A percentile compares a stretch with the other conserved stretches of the same genome.
These are phyloP conservation scores for Enteromius anoplus DNA, from an alignment of 2,797 vertebrate species.

Conservation along the genomic window DNA sequence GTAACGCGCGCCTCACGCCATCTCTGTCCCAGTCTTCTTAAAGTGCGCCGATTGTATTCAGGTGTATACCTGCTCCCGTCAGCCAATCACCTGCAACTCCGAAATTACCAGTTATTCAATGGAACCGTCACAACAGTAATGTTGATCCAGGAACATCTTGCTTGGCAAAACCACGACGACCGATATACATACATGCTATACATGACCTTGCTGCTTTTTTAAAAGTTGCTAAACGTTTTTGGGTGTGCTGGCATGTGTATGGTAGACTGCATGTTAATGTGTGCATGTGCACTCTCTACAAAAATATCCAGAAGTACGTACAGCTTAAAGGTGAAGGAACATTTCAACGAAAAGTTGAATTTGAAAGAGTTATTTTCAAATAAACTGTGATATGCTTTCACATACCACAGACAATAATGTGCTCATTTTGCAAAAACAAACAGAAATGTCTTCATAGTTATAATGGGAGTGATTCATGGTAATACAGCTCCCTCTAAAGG, in stretches of 20 bases:
- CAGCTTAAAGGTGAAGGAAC: not conserved
- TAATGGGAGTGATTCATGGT: not conserved
- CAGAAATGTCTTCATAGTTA: not conserved
- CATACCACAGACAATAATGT: not conserved
- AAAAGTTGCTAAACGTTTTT: not conserved
- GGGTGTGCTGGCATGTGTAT: conserved; percentile 7
- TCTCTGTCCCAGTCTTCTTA: too few relatives aligned
- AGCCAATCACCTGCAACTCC: too few relatives aligned
- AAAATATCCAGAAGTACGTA: conserved; percentile 1
- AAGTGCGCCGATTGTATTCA: too few relatives aligned
- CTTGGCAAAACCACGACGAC: too few relatives aligned
- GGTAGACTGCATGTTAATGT: not conserved
- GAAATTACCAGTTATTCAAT: too few relatives aligned
- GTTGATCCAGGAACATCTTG: too few relatives aligned
- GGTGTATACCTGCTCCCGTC: too few relatives aligned
- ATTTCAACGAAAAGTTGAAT: not conserved
- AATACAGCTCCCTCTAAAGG: conserved; percentile 17
- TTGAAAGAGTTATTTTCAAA: not conserved
- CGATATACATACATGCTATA: too few relatives aligned
- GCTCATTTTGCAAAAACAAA: not conserved
- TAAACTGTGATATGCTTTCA: not conserved
- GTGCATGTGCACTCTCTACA: not conserved
- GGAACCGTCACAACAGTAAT: not conserved
- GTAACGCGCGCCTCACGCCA: too few relatives aligned
- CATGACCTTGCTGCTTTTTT: not conserved